phyloP scores from a whole-genome alignment of 1,140 invertebrate genomes.

The Cephus cinctus region DNA sequence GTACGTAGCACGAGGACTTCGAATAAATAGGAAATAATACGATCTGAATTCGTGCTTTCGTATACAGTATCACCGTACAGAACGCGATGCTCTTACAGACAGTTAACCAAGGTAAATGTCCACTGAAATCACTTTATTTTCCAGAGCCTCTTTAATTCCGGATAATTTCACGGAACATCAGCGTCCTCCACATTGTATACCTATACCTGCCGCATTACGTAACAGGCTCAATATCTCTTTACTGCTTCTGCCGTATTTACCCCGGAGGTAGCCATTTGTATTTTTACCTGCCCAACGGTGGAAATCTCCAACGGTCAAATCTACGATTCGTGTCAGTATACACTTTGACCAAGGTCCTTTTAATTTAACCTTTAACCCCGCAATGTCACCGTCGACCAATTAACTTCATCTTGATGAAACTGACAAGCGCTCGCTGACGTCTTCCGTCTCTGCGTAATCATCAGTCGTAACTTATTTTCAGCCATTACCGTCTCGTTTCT shows the following conservation, averaged over 20 bases:
- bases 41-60: too few relatives aligned
- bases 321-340: slow-evolving; percentile 3
- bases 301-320: slow-evolving; percentile 15
- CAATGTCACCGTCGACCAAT: not conserved
- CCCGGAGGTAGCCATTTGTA: not conserved
- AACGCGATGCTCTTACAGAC: too few relatives aligned
- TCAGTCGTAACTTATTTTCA: too few relatives aligned
- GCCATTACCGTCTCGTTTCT: too few relatives aligned
- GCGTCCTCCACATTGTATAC: not conserved
- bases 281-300: slow-evolving; percentile 5
- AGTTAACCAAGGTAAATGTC: slow-evolving; percentile 19
- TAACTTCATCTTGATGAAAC: slow-evolving; percentile 1
- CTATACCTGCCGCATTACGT: not conserved
- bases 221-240: slow-evolving; percentile 20
- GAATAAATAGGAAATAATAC: too few relatives aligned
- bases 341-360: slow-evolving; percentile 3
- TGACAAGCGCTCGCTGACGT: too few relatives aligned
- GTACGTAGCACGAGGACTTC: too few relatives aligned
- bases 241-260: slow-evolving; percentile 21
- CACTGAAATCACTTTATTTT: slow-evolving; percentile 28
- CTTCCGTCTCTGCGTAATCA: too few relatives aligned
- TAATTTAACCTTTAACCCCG: not conserved
- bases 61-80: too few relatives aligned
- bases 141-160: slow-evolving; percentile 19
- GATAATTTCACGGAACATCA: slow-evolving; percentile 17